Evolutionary conservation across 2,888 invertebrate genomes (phyloP).

Genomic region (Nyleta sp.): DNA sequence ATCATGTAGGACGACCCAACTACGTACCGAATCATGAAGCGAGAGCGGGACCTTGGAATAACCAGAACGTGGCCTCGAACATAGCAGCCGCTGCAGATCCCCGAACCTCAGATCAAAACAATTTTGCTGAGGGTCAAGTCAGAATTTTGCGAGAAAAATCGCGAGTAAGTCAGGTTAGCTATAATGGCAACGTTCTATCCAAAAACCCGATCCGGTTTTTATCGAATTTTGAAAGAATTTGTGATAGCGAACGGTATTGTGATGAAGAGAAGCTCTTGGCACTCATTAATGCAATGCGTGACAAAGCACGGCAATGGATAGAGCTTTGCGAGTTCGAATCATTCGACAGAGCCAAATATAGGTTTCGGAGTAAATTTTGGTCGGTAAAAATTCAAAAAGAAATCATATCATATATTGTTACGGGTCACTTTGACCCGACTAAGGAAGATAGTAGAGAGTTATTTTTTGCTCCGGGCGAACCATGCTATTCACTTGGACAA

Average conservation of each 20-base stretch:
- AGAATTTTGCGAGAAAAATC: neutral
- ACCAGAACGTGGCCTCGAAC: too few relatives aligned
- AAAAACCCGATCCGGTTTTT: neutral
- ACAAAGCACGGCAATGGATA: neutral
- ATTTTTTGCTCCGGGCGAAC: conserved; percentile 2
- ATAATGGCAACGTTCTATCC: conserved; percentile 1
- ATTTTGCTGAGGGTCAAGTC: too few relatives aligned
- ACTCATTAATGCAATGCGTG: neutral
- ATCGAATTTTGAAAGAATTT: neutral
- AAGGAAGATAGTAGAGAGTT: neutral
- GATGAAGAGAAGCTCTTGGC: neutral
- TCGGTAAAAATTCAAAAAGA: conserved; percentile 5
- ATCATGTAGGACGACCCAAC: too few relatives aligned
- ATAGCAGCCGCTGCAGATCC: too few relatives aligned
- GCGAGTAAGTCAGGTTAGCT: neutral
- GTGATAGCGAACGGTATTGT: neutral
- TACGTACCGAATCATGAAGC: too few relatives aligned
- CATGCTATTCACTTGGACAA: conserved; percentile 13
- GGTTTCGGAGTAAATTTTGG: conserved; percentile 10
- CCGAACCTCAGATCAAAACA: too few relatives aligned
- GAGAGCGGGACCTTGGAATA: too few relatives aligned
- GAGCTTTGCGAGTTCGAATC: neutral
- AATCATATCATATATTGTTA: neutral
- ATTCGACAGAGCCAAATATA: neutral
- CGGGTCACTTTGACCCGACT: neutral